phyloP scores from a whole-genome alignment of 1,140 invertebrate genomes.

The Lucilia cuprina region DNA sequence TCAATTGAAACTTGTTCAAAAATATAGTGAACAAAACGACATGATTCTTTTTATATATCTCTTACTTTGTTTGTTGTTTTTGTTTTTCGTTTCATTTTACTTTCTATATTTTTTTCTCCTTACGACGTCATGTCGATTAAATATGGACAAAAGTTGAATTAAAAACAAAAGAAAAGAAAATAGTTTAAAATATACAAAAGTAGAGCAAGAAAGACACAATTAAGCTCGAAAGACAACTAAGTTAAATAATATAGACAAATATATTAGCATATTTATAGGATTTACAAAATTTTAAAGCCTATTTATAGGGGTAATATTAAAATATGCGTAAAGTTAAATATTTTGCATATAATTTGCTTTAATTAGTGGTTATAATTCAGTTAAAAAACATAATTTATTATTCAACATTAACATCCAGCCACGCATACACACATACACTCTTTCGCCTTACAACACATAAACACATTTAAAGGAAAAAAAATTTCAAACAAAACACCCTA shows the following conservation, averaged over 20 bases:
- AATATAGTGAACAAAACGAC: neutral
- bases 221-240: no score
- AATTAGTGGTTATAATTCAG: no score
- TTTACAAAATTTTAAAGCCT: neutral
- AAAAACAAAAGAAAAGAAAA: neutral
- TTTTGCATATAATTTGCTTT: neutral
- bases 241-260: no score
- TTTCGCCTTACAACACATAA: neutral
- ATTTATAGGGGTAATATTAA: neutral
- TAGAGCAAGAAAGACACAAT: no score
- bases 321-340: neutral
- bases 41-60: neutral
- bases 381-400: neutral
- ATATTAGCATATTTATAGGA: no score
- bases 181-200: neutral
- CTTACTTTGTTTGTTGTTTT: neutral
- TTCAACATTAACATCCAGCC: neutral
- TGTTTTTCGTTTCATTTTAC: neutral
- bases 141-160: neutral
- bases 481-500: neutral
- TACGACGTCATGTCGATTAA: neutral
- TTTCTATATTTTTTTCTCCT: neutral
- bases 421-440: neutral
- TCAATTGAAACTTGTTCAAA: slow-evolving; percentile 20
- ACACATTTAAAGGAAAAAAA: neutral